Evolutionary conservation across 1,140 invertebrate genomes (phyloP).

Genomic region (Cyclargus thomasi): DNA sequence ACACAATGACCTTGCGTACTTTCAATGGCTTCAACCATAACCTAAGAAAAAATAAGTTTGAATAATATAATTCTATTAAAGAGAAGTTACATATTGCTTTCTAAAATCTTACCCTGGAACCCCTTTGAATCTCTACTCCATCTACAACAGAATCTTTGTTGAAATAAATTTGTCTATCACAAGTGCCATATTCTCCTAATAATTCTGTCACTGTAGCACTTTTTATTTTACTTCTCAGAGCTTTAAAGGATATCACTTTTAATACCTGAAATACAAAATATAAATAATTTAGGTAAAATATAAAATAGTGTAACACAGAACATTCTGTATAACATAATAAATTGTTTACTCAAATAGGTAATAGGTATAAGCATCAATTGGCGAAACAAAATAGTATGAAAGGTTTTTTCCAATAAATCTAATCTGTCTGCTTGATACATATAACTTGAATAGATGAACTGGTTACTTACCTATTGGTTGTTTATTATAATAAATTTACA

Average conservation of each 20-base stretch:
- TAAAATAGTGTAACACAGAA: too few species aligned
- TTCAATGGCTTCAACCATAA: conserved; percentile 79
- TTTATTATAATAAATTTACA: too few species aligned
- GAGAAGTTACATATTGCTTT: too few species aligned
- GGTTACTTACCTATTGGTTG: too few species aligned
- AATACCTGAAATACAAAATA: conserved; percentile 71
- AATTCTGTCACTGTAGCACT: conserved; percentile 75
- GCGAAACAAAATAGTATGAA: too few species aligned
- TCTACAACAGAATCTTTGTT: conserved; percentile 67
- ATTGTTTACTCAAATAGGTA: too few species aligned
- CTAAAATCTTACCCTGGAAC: conserved; percentile 64
- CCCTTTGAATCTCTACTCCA: conserved; percentile 74
- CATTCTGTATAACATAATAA: neutral
- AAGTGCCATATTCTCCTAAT: conserved; percentile 56
- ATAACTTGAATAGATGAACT: too few species aligned
- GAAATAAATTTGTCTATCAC: conserved; percentile 77
- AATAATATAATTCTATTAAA: too few species aligned
- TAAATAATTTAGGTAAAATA: neutral
- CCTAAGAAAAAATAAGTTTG: conserved; percentile 43
- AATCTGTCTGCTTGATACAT: too few species aligned
- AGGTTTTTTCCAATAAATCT: too few species aligned
- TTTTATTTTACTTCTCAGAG: conserved; percentile 73
- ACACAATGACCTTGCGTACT: conserved; percentile 77
- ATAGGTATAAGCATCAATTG: too few species aligned
- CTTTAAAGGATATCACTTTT: conserved; percentile 74